A percentile compares a stretch with the other conserved stretches of the same genome.
phyloP scores from a whole-genome alignment of 2,888 invertebrate species.

The Ormyrus rosae region DNA sequence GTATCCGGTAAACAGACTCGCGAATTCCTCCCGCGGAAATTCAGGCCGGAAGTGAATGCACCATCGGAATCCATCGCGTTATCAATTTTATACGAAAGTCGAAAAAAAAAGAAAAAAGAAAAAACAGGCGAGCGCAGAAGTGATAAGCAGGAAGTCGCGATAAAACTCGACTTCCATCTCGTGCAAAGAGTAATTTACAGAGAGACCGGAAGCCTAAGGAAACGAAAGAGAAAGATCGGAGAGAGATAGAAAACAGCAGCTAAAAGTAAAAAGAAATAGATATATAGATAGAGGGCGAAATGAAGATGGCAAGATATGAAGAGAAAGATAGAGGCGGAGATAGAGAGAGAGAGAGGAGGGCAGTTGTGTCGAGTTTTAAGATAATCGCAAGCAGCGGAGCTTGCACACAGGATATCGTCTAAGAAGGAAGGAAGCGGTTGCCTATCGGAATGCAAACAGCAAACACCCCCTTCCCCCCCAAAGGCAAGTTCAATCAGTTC shows the following conservation, averaged over 20 bases:
- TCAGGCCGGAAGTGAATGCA: slow-evolving; percentile 34
- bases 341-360: neutral
- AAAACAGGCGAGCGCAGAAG: too few relatives aligned
- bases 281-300: too few relatives aligned
- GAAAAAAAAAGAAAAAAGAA: too few relatives aligned
- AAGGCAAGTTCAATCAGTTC: slow-evolving; percentile 49
- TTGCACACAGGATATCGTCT: slow-evolving; percentile 33
- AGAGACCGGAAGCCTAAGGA: too few relatives aligned
- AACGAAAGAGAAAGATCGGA: neutral
- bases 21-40: neutral
- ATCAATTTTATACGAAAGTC: slow-evolving; percentile 19
- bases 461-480: slow-evolving; percentile 18
- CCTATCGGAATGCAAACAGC: slow-evolving; percentile 68
- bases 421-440: slow-evolving; percentile 59
- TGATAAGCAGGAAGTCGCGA: too few relatives aligned
- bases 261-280: too few relatives aligned
- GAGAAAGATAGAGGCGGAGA: neutral
- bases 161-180: too few relatives aligned
- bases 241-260: neutral
- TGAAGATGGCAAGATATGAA: neutral
- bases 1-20: slow-evolving; percentile 51
- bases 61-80: slow-evolving; percentile 15
- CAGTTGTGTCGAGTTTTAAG: slow-evolving; percentile 41
- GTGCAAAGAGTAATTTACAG: too few relatives aligned
- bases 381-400: slow-evolving; percentile 27